Evolutionary conservation across 1,140 invertebrate genomes (phyloP), one percentile per base, ranked within the genome.

Genomic region (Aphis gossypii): DNA sequence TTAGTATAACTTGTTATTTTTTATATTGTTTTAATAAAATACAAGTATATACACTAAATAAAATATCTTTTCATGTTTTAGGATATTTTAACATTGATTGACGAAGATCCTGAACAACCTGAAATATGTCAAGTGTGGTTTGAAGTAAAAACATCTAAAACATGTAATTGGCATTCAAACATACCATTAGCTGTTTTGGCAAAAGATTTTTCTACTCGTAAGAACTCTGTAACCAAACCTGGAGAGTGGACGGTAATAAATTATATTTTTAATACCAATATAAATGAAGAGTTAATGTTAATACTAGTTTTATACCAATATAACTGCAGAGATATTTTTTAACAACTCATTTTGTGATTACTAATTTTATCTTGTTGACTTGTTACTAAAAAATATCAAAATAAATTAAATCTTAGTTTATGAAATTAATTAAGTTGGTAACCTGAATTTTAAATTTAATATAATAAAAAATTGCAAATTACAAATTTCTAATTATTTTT

Each of bases 51-150:
- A n/a, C n/a, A 35, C 5, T 18, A n/a, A n/a, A 76, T 35, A 76
- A 76, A 76, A 35, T 76, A 76, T 14, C 44, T 14, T 11, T 54
- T 54, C 48, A 38, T 48, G n/a, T 76, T 51, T 54, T 54, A 93
- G 92, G 82, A 93, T 41, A 25, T 83, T 20, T 84, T 93, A 56
- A 83, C 35, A 51, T 93, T 93, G 25, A 56, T 86, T 25, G 25
- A 93, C 30, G 82, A 93, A 93, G 92, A 93, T 44, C n/a, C 92
- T 0, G 51, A 93, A 56, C 92, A 84, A 44, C 82, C 92, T 18
- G 92, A 86, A 84, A 86, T 93, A 51, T 86, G 82, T 60, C 92
- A 84, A 84, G n/a, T 93, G 11, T 54, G 68, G 48, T 93, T 93
- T 56, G 76, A 93, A 84, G 56, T 93, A 54, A 83, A 11, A 56